Evolutionary conservation across 2,888 invertebrate species (phyloP).

Genomic region (Doris montereyensis): DNA sequence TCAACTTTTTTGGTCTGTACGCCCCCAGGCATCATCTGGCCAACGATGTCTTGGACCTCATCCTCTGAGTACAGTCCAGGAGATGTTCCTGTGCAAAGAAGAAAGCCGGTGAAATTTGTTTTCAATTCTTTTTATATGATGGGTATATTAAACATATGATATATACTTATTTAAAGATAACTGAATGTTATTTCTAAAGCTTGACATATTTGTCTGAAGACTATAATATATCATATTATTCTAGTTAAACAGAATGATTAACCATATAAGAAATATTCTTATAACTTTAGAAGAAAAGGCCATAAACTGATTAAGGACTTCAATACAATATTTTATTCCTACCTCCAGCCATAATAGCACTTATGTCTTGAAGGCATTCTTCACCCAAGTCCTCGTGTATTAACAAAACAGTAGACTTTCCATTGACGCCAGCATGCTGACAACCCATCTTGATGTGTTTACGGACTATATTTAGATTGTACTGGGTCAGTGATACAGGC

Average conservation of each 20-base stretch:
- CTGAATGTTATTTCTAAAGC: no score
- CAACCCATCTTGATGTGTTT: conserved; percentile 65
- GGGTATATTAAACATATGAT: no score
- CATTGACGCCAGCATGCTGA: conserved; percentile 63
- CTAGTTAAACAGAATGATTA: no score
- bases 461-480: conserved; percentile 55
- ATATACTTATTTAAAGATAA: no score
- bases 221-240: no score
- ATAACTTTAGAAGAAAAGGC: no score
- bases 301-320: no score
- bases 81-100: conserved; percentile 58
- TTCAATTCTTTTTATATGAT: no score
- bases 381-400: conserved; percentile 66
- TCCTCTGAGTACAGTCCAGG: conserved; percentile 67
- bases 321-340: no score
- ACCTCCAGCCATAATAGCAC: conserved; percentile 69
- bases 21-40: conserved; percentile 70
- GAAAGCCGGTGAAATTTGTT: neutral
- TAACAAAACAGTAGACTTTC: conserved; percentile 64
- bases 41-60: conserved; percentile 67
- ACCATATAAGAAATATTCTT: no score
- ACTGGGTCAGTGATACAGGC: conserved; percentile 51
- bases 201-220: no score
- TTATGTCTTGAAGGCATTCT: conserved; percentile 64
- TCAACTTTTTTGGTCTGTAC: conserved; percentile 68